phyloP scores from a whole-genome alignment of 2,888 invertebrate species.

The Drosophila subquinaria region DNA sequence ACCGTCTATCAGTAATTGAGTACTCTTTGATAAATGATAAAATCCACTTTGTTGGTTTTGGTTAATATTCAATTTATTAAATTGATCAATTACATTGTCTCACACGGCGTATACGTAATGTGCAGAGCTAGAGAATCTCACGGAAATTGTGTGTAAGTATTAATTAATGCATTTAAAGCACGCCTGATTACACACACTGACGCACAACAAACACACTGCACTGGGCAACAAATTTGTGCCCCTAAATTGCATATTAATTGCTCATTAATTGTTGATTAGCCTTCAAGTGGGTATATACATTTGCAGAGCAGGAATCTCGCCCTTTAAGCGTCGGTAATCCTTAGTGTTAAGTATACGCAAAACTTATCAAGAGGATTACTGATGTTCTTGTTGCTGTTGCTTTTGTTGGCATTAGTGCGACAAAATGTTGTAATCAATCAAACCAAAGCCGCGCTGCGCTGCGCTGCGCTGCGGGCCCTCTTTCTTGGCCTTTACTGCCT shows the following conservation, averaged over 20 bases:
- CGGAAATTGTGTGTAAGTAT: constrained; percentile 17
- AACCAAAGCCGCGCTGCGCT: constrained; percentile 37
- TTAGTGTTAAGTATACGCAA: constrained; percentile 64
- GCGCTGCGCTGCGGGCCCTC: constrained; percentile 32
- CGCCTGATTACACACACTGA: constrained; percentile 42
- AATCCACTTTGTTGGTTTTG: not conserved
- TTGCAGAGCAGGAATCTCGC: constrained; percentile 44
- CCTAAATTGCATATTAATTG: constrained; percentile 78
- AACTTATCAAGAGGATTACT: constrained; percentile 64
- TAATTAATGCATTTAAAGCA: constrained; percentile 68
- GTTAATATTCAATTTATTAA: constrained; percentile 15
- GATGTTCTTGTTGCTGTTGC: constrained; percentile 39
- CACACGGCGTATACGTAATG: constrained; percentile 22
- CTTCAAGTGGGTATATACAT: constrained; percentile 47
- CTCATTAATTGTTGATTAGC: constrained; percentile 79
- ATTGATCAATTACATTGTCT: constrained; percentile 19
- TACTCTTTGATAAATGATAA: constrained; percentile 17
- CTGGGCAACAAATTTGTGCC: constrained; percentile 31
- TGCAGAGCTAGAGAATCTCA: constrained; percentile 1
- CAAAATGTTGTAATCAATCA: constrained; percentile 80
- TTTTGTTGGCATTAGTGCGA: constrained; percentile 66
- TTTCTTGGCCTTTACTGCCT: constrained; percentile 23
- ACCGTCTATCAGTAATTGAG: constrained; percentile 13
- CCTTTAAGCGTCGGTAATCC: constrained; percentile 59
- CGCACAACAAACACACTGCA: constrained; percentile 1